phyloP scores from a whole-genome alignment of 2,888 invertebrate species.

The Hoplodrina blanda region DNA sequence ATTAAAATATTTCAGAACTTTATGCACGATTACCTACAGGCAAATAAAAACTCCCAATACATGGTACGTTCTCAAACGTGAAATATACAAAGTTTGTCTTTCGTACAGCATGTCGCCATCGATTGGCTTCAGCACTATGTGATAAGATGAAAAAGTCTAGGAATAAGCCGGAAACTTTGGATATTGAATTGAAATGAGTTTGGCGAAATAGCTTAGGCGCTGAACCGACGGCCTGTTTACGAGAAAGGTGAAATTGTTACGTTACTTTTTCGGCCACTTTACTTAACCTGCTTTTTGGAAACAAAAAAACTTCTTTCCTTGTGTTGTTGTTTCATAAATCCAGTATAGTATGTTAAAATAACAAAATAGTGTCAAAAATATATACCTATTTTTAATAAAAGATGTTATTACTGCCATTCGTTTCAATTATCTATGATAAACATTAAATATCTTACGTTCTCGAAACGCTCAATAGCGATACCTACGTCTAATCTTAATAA shows the following conservation, averaged over 20 bases:
- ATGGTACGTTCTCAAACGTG: conserved; percentile 35
- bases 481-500: conserved; percentile 22
- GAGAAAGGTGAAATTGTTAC: conserved; percentile 60
- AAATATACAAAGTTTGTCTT: conserved; percentile 49
- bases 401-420: background rate
- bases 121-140: conserved; percentile 56
- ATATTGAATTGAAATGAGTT: conserved; percentile 68
- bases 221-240: conserved; percentile 56
- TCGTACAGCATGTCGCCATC: conserved; percentile 50
- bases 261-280: conserved; percentile 40
- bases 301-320: background rate
- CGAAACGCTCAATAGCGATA: conserved; percentile 18
- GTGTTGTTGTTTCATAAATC: conserved; percentile 1
- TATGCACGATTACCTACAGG: conserved; percentile 17
- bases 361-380: background rate
- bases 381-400: background rate
- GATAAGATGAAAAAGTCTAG: conserved; percentile 63
- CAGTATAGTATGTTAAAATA: background rate
- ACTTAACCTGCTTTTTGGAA: conserved; percentile 39
- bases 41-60: conserved; percentile 39
- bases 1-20: conserved; percentile 40
- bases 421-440: conserved; percentile 17
- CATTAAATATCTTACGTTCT: conserved; percentile 11
- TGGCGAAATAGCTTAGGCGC: conserved; percentile 57
- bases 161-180: conserved; percentile 59